phyloP scores from a whole-genome alignment of 2,113 vertebrate genomes.

The Brevimyrus niger region DNA sequence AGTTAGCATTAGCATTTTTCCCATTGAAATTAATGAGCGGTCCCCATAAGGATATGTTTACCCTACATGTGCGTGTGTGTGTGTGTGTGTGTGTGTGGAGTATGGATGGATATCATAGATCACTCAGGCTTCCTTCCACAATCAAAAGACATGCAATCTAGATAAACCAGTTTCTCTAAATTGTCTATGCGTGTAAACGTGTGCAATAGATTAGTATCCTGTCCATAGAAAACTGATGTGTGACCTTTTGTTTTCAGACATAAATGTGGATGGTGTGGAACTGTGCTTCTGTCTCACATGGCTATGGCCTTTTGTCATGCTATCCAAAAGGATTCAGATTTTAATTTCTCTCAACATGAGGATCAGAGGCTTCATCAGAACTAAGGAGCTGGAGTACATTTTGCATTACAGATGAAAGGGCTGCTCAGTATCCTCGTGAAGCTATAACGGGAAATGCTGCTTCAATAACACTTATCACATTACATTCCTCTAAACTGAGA shows the following conservation, averaged over 20 bases:
- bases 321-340: not conserved
- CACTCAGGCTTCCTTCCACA: not conserved
- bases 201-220: not conserved
- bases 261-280: not conserved
- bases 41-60: too few species aligned
- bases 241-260: not conserved
- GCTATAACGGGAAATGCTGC: not conserved
- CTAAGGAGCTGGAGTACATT: not conserved
- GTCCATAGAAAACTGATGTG: not conserved
- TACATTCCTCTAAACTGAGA: not conserved
- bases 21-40: too few species aligned
- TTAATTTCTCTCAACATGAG: not conserved
- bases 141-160: not conserved
- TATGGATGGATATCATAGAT: not conserved
- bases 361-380: not conserved
- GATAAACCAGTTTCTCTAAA: not conserved
- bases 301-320: not conserved
- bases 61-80: not conserved
- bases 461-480: not conserved
- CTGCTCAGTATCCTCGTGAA: not conserved
- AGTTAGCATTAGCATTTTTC: too few species aligned
- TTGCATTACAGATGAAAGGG: not conserved
- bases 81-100: not conserved
- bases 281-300: not conserved
- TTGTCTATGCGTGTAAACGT: not conserved